Conservation (phyloP, 2,797 vertebrate species). For the Phrynocephalus vlangalii region DNA sequence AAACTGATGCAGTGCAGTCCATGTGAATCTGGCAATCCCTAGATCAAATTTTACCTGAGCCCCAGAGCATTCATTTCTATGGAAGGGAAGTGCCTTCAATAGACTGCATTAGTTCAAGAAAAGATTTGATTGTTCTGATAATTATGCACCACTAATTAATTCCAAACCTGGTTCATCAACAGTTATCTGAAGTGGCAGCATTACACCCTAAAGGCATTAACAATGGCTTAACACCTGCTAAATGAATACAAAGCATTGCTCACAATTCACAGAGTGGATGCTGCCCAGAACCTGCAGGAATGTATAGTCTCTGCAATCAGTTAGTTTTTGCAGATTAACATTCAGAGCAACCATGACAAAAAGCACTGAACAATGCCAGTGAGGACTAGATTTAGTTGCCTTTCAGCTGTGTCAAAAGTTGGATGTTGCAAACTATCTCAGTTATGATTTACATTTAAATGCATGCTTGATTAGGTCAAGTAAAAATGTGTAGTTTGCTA, state of each 20-base stretch:
- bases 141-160: constrained; percentile 84
- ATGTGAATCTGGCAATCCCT: neutral
- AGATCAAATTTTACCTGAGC: neutral
- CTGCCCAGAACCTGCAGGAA: constrained; percentile 71
- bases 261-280: constrained; percentile 65
- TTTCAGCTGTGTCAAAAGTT: constrained; percentile 7
- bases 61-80: constrained; percentile 37
- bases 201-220: constrained; percentile 78
- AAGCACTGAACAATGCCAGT: constrained; percentile 59
- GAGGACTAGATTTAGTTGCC: constrained; percentile 25
- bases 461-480: neutral
- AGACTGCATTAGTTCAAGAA: constrained; percentile 69
- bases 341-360: constrained; percentile 61
- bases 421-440: neutral
- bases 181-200: constrained; percentile 74
- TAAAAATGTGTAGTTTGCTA: neutral
- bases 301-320: constrained; percentile 68
- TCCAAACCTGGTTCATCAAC: constrained; percentile 82
- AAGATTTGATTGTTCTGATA: constrained; percentile 70
- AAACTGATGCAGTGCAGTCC: neutral
- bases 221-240: constrained; percentile 81
- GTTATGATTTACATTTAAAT: neutral
- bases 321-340: constrained; percentile 71
- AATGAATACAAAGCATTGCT: constrained; percentile 68
- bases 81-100: constrained; percentile 44